A percentile compares a stretch with the other conserved stretches of the same genome.
Evolutionary conservation across 2,888 invertebrate species (phyloP).

Genomic region (Protodeltote pygarga): DNA sequence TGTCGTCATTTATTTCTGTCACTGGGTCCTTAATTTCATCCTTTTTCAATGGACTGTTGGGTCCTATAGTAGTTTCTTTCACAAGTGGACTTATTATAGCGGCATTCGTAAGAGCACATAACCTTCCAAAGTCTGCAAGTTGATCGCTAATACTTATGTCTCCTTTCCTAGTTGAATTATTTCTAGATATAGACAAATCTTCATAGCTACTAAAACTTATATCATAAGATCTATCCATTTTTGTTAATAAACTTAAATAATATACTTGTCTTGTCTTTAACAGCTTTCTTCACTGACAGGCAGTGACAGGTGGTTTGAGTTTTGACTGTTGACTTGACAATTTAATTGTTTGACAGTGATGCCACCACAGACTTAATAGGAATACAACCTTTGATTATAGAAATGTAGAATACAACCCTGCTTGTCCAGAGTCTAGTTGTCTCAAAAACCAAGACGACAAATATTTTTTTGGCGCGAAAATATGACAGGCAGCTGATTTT

Average conservation of each 20-base stretch:
- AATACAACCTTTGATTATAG: neutral
- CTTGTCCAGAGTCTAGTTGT: too few species aligned
- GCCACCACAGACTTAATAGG: too few species aligned
- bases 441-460: too few species aligned
- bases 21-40: constrained; percentile 28
- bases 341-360: too few species aligned
- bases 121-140: constrained; percentile 76
- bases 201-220: constrained; percentile 54
- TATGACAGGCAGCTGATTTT: constrained; percentile 40
- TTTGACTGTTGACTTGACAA: too few species aligned
- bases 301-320: too few species aligned
- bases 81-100: constrained; percentile 82
- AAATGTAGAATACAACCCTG: neutral
- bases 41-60: constrained; percentile 59
- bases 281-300: too few species aligned
- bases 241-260: constrained; percentile 5
- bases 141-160: constrained; percentile 68
- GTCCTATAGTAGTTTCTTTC: constrained; percentile 79
- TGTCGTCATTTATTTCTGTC: constrained; percentile 38
- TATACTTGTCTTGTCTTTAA: too few species aligned
- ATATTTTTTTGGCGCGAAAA: constrained; percentile 45
- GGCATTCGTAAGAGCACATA: constrained; percentile 88
- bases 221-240: constrained; percentile 56
- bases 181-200: constrained; percentile 51
- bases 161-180: constrained; percentile 53